phyloP scores from a whole-genome alignment of 2,113 vertebrate species.

The Psittacara wagleri region DNA sequence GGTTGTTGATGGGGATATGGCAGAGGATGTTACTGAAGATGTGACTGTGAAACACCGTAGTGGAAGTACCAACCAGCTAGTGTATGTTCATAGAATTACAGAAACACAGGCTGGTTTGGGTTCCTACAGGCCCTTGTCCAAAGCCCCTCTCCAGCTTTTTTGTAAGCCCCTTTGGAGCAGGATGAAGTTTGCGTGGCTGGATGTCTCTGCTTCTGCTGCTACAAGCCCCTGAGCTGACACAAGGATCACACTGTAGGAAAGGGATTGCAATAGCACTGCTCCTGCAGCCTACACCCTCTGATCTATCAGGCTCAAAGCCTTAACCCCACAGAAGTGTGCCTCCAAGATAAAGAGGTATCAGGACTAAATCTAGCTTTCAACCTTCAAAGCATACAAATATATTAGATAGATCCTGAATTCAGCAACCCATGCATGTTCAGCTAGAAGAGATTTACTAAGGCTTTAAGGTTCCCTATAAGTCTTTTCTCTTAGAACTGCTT shows the following conservation, averaged over 20 bases:
- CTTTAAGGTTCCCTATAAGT: background rate
- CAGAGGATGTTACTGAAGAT: background rate
- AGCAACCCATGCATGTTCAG: background rate
- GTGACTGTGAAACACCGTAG: background rate
- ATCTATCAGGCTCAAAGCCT: background rate
- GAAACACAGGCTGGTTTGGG: background rate
- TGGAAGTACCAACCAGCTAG: background rate
- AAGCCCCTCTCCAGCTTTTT: background rate
- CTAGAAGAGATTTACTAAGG: background rate
- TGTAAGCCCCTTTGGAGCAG: background rate
- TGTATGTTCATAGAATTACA: background rate
- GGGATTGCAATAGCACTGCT: background rate
- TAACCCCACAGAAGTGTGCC: background rate
- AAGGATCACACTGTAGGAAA: background rate
- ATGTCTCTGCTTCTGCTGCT: background rate
- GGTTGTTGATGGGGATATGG: too few species aligned
- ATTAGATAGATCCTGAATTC: background rate
- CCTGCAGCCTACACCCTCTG: background rate
- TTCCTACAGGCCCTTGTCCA: background rate
- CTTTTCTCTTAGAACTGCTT: background rate
- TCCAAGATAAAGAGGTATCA: too few species aligned
- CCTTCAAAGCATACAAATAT: background rate
- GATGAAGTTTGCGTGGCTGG: fast-evolving
- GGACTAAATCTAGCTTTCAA: background rate
- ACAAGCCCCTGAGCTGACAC: background rate